phyloP scores from a whole-genome alignment of 1,140 invertebrate species.

The Pantala flavescens region DNA sequence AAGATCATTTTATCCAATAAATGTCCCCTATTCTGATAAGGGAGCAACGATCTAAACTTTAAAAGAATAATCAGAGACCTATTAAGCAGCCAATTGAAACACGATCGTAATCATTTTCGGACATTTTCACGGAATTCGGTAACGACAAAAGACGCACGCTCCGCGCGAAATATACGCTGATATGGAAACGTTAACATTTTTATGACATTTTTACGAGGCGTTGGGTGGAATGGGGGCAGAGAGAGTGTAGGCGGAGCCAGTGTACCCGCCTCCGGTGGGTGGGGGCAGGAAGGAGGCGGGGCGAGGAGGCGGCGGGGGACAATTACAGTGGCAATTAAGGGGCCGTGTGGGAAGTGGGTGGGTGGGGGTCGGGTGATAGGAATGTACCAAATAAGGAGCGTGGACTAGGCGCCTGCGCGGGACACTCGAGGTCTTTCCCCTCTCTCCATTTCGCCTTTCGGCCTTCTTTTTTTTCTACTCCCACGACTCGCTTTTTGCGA shows the following conservation, averaged over 20 bases:
- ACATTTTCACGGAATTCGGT: no score
- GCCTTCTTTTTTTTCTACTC: background rate
- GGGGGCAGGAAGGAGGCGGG: background rate
- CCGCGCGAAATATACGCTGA: no score
- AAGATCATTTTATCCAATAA: no score
- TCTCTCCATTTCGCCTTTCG: background rate
- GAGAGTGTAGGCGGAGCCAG: background rate
- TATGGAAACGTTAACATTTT: no score
- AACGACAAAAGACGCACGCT: no score
- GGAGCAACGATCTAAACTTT: no score
- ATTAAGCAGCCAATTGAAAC: no score
- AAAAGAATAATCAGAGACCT: no score
- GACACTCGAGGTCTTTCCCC: background rate
- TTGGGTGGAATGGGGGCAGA: background rate
- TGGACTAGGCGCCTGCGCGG: background rate
- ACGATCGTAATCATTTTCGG: no score
- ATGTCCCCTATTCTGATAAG: no score
- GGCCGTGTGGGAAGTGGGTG: background rate
- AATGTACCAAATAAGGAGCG: conserved; percentile 6
- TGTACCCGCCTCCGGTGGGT: no score
- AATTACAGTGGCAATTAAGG: conserved; percentile 6
- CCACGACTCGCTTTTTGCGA: background rate
- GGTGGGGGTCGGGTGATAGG: background rate
- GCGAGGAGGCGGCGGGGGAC: background rate
- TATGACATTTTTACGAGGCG: background rate